Evolutionary conservation across 2,888 invertebrate species (phyloP), one percentile per base, ranked within the genome.

Genomic region (Aelia acuminata): DNA sequence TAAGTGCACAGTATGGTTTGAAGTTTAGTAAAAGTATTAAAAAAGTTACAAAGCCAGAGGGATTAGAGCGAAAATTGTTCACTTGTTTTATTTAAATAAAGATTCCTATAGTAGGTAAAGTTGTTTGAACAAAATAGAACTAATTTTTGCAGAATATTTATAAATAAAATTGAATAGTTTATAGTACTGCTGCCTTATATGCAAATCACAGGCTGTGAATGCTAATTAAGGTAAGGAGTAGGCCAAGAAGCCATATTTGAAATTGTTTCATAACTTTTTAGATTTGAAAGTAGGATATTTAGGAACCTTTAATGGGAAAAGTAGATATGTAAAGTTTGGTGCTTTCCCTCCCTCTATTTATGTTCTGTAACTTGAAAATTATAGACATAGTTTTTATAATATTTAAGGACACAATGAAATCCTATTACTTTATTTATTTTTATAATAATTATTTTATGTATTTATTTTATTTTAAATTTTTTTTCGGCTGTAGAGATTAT

Each of bases 141-240:
- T 39, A 75, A 43, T 39, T 80, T 22, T 80, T 43, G n/a, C 43
- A 43, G 80, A 80, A 80, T 80, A 43, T 43, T 80, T 80, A 43
- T 43, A n/a, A 80, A 80, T 80, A 43, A 43, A n/a, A 31, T 13
- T 39, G 39, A n/a, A 35, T 50, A 53, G 85, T 53, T n/a, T 85
- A 57, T 49, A 50, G 53, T 85, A 53, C 85, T 53, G 85, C 85
- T 85, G 57, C 85, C 85, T 85, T 85, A 53, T 49, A 84, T 84
- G 84, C 84, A 84, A 35, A 84, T 84, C 85, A 85, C 85, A 57
- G 85, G 85, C 85, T 85, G 85, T 85, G 85, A 85, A 39, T 85
- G 85, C 85, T 85, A 53, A 43, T 57, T 85, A 49, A 85, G 53
- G 85, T 50, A 31, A 49, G 85, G 85, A 85, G 85, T 85, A 85